Evolutionary conservation across 2,113 vertebrate genomes (phyloP), one percentile per base, ranked within the genome.

Genomic region (Heloderma charlesbogerti): DNA sequence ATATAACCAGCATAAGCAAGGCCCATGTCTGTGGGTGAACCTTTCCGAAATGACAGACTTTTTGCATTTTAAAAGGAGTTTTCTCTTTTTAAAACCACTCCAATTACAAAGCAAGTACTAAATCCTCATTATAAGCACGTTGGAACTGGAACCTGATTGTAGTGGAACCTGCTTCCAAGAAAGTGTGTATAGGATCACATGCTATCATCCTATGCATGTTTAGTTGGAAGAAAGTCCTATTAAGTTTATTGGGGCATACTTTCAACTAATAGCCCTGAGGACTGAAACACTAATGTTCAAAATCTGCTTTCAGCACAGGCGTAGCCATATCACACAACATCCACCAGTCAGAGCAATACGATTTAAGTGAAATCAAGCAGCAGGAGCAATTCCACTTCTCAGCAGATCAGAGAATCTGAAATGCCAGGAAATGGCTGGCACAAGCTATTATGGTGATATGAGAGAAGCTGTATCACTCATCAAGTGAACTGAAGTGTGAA

Each of bases 341-440:
- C 71, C 54, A 13, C 48, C 80, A 63, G 34, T 51, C 43, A 88
- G 82, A 40, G 86, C 77, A 80, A 43, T 66, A 80, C 60, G 34
- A 57, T 72, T n/a, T 6, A 20, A 34, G 37, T 20, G 51, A 63
- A 89, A 63, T 0, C 8, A 80, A 78, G 48, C 51, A 87, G 82
- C 88, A 90, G 92, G 48, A 85, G 22, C 77, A 80, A 54, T 72
- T 34, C 63, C 74, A 79, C 22, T 72, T 84, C 81, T 66, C 72
- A 66, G 31, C 34, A 12, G 15, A 84, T 37, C 27, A 87, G 83
- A 88, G n/a, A 43, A 43, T 82, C 1, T 66, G 75, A 80, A 91
- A 88, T 87, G 48, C 6, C 12, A n/a, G 1, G 8, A 25, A 15
- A 57, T 27, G 84, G 74, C 69, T 72, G 34, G 69, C 84, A 18